phyloP scores from a whole-genome alignment of 2,888 invertebrate species.

The Drosophila atroscutellata region DNA sequence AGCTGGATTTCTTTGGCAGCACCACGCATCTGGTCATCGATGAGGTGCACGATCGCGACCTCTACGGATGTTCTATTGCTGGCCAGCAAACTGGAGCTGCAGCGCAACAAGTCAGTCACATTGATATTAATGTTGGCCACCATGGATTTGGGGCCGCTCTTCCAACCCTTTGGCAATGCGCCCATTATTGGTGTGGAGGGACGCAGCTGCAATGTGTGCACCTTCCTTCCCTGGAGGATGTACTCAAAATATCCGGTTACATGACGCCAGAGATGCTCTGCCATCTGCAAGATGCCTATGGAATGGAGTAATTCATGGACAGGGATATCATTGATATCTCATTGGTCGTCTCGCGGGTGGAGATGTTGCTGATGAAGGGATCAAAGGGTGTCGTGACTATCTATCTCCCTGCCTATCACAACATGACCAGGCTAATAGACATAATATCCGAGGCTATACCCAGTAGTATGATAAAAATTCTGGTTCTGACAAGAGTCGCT shows the following conservation, averaged over 20 bases:
- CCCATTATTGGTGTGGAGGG: slow-evolving; percentile 92
- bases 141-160: slow-evolving; percentile 92
- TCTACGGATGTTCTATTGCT: slow-evolving; percentile 96
- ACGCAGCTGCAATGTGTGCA: slow-evolving; percentile 90
- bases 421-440: slow-evolving; percentile 92
- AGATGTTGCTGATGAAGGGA: slow-evolving; percentile 86
- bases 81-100: slow-evolving; percentile 91
- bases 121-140: slow-evolving; percentile 98
- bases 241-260: slow-evolving; percentile 87
- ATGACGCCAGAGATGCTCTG: slow-evolving; percentile 57
- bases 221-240: slow-evolving; percentile 91
- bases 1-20: slow-evolving; percentile 70
- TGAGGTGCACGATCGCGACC: slow-evolving; percentile 97
- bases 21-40: slow-evolving; percentile 94
- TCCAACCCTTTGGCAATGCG: slow-evolving; percentile 93
- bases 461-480: slow-evolving; percentile 85
- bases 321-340: slow-evolving; percentile 92
- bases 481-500: slow-evolving; percentile 65
- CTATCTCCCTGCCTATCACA: slow-evolving; percentile 97
- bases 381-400: slow-evolving; percentile 89
- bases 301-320: slow-evolving; percentile 84
- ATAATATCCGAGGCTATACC: slow-evolving; percentile 84
- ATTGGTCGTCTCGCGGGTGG: slow-evolving; percentile 88
- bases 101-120: slow-evolving; percentile 89
- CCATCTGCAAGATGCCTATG: slow-evolving; percentile 87